Conservation (phyloP, 2,797 vertebrate genomes). For the Halcyon smyrnensis region DNA sequence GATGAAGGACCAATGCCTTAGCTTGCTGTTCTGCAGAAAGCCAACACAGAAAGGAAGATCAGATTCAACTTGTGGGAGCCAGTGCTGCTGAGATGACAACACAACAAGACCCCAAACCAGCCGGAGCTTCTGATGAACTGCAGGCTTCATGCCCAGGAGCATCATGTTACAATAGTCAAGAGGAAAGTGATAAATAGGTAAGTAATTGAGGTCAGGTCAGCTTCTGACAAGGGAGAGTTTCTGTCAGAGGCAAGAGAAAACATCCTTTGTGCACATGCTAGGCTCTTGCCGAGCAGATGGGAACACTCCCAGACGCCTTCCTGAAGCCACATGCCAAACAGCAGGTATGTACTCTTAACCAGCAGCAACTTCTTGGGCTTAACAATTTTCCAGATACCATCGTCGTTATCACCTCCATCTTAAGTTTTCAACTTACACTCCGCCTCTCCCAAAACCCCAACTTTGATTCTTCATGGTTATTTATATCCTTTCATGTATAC, state of each 20-base stretch:
- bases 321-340: background rate
- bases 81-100: background rate
- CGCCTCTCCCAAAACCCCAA: background rate
- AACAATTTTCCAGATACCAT: background rate
- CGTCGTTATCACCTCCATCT: background rate
- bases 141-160: background rate
- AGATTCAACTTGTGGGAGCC: background rate
- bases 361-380: rapidly evolving
- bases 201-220: conserved; percentile 89
- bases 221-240: conserved; percentile 69
- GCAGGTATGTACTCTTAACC: background rate
- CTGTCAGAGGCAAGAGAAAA: background rate
- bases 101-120: background rate
- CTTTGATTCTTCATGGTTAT: background rate
- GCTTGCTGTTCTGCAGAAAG: background rate
- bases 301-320: background rate
- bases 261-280: background rate
- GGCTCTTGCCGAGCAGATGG: background rate
- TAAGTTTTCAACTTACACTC: background rate
- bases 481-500: background rate
- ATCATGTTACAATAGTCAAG: background rate
- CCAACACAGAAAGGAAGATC: background rate
- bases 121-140: background rate
- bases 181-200: conserved; percentile 79
- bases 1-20: background rate